A percentile compares a stretch with the other conserved stretches of the same genome.
These are phyloP conservation scores for Sycophila texana DNA, from an alignment of 2,888 invertebrate species.

Conservation along the genomic window DNA sequence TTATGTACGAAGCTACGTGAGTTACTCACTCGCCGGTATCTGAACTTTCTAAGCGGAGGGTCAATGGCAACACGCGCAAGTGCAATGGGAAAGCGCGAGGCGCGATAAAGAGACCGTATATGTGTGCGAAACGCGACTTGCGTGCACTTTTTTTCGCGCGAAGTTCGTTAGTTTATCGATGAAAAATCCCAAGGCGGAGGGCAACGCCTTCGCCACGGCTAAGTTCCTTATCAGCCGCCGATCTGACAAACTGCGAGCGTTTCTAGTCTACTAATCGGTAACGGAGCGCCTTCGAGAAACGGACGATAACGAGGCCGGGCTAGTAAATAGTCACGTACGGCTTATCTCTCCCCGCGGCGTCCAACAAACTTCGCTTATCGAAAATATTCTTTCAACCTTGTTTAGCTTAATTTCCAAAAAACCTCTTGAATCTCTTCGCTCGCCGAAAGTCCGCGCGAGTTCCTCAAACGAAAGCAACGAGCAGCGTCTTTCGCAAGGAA, in stretches of 20 bases:
- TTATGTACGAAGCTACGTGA: not conserved
- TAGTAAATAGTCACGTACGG: too few species aligned
- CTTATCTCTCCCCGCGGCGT: too few species aligned
- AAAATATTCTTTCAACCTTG: too few species aligned
- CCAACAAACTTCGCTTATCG: too few species aligned
- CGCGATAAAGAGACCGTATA: constrained; percentile 14
- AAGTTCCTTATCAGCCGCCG: too few species aligned
- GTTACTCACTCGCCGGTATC: not conserved
- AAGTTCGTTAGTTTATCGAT: constrained; percentile 10
- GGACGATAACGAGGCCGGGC: too few species aligned
- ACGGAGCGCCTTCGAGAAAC: too few species aligned
- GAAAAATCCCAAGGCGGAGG: not conserved
- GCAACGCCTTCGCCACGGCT: too few species aligned
- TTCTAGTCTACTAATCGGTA: too few species aligned
- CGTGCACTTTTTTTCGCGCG: not conserved
- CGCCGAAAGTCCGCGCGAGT: not conserved
- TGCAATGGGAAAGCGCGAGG: constrained; percentile 29
- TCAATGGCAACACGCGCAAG: constrained; percentile 38
- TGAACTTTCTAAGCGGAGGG: constrained; percentile 44
- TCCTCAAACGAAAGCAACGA: not conserved
- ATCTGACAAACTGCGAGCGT: too few species aligned
- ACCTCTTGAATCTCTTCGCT: too few species aligned
- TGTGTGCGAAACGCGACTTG: not conserved
- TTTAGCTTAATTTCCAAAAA: too few species aligned
- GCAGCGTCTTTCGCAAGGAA: not conserved